Percentiles rank a stretch among this genome's conserved stretches.
Evolutionary conservation across 2,888 invertebrate species (phyloP).

Genomic region (Xylota segnis): DNA sequence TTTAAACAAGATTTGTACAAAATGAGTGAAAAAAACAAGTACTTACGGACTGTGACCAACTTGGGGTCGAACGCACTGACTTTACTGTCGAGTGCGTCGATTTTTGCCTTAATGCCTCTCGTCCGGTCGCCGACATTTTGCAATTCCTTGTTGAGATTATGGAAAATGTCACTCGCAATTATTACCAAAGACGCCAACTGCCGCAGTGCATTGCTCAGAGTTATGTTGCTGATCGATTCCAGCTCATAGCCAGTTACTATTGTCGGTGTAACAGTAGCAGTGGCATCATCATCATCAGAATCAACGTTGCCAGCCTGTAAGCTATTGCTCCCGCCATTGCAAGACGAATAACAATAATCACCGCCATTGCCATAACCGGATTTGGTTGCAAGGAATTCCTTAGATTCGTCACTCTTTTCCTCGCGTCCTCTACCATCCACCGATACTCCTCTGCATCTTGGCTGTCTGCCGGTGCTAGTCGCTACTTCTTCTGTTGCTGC

Average conservation of each 20-base stretch:
- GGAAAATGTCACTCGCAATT: conserved; percentile 94
- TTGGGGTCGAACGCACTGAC: conserved; percentile 93
- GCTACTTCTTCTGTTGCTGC: conserved; percentile 64
- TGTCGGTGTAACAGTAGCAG: conserved; percentile 79
- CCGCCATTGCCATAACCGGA: conserved; percentile 66
- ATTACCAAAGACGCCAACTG: conserved; percentile 94
- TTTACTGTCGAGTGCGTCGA: conserved; percentile 89
- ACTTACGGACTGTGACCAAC: conserved; percentile 97
- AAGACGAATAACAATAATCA: conserved; percentile 69
- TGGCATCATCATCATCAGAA: conserved; percentile 20
- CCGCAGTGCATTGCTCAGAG: conserved; percentile 92
- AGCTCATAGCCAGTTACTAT: conserved; percentile 90
- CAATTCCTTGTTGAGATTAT: conserved; percentile 91
- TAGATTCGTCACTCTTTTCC: conserved; percentile 52
- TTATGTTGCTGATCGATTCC: conserved; percentile 94
- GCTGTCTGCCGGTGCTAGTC: conserved; percentile 58
- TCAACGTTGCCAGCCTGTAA: conserved; percentile 41
- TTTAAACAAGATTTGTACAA: too few species aligned
- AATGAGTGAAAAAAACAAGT: conserved; percentile 78
- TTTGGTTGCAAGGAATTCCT: conserved; percentile 69
- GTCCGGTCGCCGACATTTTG: conserved; percentile 91
- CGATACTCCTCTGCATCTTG: conserved; percentile 60
- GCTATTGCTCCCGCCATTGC: conserved; percentile 71
- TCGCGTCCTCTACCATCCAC: conserved; percentile 42
- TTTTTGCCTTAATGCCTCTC: conserved; percentile 88